Evolutionary conservation across 2,797 vertebrate genomes (phyloP), one percentile per base, ranked within the genome.

Genomic region (Luscinia luscinia): DNA sequence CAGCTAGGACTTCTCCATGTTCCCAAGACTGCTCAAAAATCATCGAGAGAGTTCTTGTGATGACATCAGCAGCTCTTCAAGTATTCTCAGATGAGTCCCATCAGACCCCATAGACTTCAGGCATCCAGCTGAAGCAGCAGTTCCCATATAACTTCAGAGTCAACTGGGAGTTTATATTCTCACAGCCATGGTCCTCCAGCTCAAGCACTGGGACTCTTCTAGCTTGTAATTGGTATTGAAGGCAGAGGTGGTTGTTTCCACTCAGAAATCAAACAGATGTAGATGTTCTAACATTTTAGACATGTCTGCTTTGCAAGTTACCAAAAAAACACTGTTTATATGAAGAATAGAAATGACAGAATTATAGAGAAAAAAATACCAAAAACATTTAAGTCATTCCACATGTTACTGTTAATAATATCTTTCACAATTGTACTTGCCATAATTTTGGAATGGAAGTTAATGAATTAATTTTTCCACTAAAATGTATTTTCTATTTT

Each of bases 381-480:
- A 34, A 55, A 83, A 67, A 20, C 0, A 13, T 83, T 61, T 4
- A 67, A 67, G 13, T 84, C 61, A 46, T 40, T 83, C 41, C 40
- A 17, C n/a, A 34, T 34, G 58, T 61, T 87, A 54, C 57, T 83
- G 21, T 78, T 90, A 82, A 66, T 87, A 90, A 26, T 62, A 61
- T 69, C 67, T 94, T 70, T 64, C 89, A 77, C 61, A 94, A 40
- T 85, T 6, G 10, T 58, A 34, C 58, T 86, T 61, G 52, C 38
- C 9, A 7, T 82, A 73, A 76, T 87, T 93, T 89, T 85, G 27
- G 57, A 94, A 77, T 34, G 34, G 51, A 68, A 34, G 57, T 72
- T 72, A 61, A n/a, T 54, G n/a, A 78, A 87, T 68, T 78, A 38
- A 12, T 94, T 93, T 88, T 89, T 84, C 59, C 23, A n/a, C 40